Evolutionary conservation across 1,140 invertebrate species (phyloP).

Genomic region (Heliconius melpomene): DNA sequence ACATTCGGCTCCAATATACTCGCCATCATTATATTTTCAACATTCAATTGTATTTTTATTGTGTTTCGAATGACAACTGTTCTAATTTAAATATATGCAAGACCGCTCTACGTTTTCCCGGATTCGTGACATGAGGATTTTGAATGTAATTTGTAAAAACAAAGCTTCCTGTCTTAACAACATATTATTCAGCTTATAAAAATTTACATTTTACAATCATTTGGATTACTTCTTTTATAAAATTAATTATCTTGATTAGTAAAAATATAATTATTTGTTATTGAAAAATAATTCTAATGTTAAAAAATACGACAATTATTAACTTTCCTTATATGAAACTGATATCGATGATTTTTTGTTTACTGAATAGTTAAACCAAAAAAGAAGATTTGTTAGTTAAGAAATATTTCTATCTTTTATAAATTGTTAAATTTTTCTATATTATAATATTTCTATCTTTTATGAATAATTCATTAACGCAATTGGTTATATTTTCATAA

Average conservation of each 20-base stretch:
- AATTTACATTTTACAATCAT: neutral
- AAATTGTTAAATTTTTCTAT: too few species aligned
- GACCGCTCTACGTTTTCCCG: neutral
- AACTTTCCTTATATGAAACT: too few species aligned
- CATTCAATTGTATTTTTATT: neutral
- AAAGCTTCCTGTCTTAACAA: neutral
- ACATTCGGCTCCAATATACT: slow-evolving; percentile 25
- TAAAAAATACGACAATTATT: too few species aligned
- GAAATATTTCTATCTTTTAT: too few species aligned
- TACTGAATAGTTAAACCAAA: too few species aligned
- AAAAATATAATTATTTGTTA: too few species aligned
- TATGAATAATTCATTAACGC: too few species aligned
- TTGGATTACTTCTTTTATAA: neutral
- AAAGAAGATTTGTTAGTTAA: too few species aligned
- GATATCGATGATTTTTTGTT: too few species aligned
- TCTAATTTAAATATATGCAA: neutral
- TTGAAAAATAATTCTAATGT: neutral
- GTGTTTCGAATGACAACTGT: neutral
- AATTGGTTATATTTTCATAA: too few species aligned
- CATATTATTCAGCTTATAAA: neutral
- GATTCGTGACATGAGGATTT: neutral
- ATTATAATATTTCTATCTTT: too few species aligned
- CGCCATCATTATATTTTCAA: slow-evolving; percentile 16
- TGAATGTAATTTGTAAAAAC: neutral
- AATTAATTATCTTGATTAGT: neutral